Evolutionary conservation across 2,797 vertebrate species (phyloP), one percentile per base, ranked within the genome.

Genomic region (Rhinella marina): DNA sequence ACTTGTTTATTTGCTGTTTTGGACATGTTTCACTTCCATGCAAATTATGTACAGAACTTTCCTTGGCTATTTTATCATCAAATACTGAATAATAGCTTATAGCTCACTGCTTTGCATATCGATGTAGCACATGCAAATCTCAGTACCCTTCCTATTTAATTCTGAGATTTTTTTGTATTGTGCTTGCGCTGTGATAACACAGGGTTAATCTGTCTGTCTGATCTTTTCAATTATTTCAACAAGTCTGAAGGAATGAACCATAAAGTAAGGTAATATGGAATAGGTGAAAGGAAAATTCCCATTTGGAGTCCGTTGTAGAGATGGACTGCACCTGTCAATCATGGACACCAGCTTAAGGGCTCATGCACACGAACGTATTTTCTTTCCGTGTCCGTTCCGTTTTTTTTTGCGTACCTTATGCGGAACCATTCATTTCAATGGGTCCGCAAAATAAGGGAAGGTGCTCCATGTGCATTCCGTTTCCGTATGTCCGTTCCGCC

Each of bases 1-100:
- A 70, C 48, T 90, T 87, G 84, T 29, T 90, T 88, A 73, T 88
- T 86, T 88, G 83, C 76, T 73, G 66, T 79, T 90, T 86, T 78
- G 50, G 27, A 81, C 88, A 0, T 90, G 21, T 91, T 87, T 92
- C 85, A 88, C 83, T 92, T 92, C 89, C 57, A 92, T 93, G 85
- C 90, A 92, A 91, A 91, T 90, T 87, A 88, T 87, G 57, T 85
- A 54, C 68, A 87, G 91, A 81, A 72, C 90, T 91, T 91, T 85
- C 66, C 75, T 52, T 68, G 10, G 86, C 81, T 50, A 90, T 91
- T 92, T 90, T 86, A 78, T 3, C 13, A 88, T 80, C 90, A 14
- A 90, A 82, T 50, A 89, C 90, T 87, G 86, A 87, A 90, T 81
- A 78, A 50, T 70, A 86, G 14, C 0, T 68, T 92, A 89, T 90